phyloP scores from a whole-genome alignment of 2,888 invertebrate species.

The Pharmacophagus antenor region DNA sequence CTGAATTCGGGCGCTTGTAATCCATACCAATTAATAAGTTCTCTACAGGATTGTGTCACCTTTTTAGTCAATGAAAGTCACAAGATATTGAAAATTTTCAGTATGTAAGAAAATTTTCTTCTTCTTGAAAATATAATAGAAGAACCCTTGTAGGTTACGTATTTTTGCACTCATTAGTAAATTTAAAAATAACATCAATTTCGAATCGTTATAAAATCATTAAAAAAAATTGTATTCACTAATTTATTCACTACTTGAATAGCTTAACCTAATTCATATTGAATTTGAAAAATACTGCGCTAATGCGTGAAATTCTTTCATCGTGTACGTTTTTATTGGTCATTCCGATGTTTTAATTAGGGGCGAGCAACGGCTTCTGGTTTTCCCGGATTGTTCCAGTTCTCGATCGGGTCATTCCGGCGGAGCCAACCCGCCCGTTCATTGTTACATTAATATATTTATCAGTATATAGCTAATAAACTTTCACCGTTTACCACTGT shows the following conservation, averaged over 20 bases:
- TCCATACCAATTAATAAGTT: neutral
- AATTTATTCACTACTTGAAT: neutral
- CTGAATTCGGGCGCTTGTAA: neutral
- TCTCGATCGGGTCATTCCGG: slow-evolving; percentile 10
- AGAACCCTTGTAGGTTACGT: too few species aligned
- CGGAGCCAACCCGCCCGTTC: neutral
- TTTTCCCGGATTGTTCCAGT: slow-evolving; percentile 19
- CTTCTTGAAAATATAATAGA: too few species aligned
- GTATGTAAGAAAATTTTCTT: too few species aligned
- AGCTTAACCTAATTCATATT: slow-evolving; percentile 8
- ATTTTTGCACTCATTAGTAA: too few species aligned
- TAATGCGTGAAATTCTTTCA: slow-evolving; percentile 6
- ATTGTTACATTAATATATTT: neutral
- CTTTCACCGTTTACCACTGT: too few species aligned
- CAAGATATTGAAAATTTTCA: too few species aligned
- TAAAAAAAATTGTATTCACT: neutral
- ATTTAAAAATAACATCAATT: too few species aligned
- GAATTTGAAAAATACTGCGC: neutral
- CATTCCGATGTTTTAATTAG: slow-evolving; percentile 14
- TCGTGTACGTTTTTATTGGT: slow-evolving; percentile 7
- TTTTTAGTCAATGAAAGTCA: too few species aligned
- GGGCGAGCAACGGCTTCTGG: slow-evolving; percentile 11
- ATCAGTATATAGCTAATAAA: neutral
- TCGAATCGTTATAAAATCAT: too few species aligned
- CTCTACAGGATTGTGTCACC: too few species aligned